These are phyloP conservation scores for Gryon sp. DNA, from an alignment of 1,140 invertebrate genomes.

Conservation along the genomic window DNA sequence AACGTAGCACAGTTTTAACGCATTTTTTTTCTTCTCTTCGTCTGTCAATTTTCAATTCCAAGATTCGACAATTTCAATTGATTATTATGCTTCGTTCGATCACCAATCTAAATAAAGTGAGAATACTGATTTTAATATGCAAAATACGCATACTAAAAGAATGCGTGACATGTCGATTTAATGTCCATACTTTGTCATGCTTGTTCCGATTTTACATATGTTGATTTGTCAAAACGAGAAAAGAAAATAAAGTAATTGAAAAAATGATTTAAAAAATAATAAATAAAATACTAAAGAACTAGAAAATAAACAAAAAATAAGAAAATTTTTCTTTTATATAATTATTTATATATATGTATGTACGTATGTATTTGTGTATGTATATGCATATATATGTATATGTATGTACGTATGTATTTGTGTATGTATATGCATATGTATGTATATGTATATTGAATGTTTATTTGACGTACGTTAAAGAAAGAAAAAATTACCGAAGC, in stretches of 20 bases:
- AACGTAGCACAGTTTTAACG: conserved; percentile 58
- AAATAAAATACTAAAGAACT: too few species aligned
- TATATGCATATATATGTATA: too few species aligned
- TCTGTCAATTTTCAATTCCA: conserved; percentile 11
- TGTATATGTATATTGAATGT: conserved; percentile 48
- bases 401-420: conserved; percentile 3
- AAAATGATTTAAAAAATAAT: too few species aligned
- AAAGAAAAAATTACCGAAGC: conserved; percentile 52
- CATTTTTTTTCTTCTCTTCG: conserved; percentile 29
- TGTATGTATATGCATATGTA: conserved; percentile 20
- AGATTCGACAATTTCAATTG: conserved; percentile 11
- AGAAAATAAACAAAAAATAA: too few species aligned
- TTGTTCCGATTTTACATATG: conserved; percentile 29
- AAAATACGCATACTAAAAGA: conserved; percentile 25
- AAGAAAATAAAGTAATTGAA: not conserved
- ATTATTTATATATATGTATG: conserved; percentile 10
- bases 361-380: too few species aligned
- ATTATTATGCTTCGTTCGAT: conserved; percentile 28
- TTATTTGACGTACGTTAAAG: conserved; percentile 55
- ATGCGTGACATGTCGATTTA: conserved; percentile 3
- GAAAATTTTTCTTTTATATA: too few species aligned
- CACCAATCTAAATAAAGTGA: conserved; percentile 4
- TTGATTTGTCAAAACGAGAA: not conserved
- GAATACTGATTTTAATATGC: not conserved
- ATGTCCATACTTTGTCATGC: conserved; percentile 29